phyloP scores from a whole-genome alignment of 2,113 vertebrate species.

The Todiramphus saurophagus region DNA sequence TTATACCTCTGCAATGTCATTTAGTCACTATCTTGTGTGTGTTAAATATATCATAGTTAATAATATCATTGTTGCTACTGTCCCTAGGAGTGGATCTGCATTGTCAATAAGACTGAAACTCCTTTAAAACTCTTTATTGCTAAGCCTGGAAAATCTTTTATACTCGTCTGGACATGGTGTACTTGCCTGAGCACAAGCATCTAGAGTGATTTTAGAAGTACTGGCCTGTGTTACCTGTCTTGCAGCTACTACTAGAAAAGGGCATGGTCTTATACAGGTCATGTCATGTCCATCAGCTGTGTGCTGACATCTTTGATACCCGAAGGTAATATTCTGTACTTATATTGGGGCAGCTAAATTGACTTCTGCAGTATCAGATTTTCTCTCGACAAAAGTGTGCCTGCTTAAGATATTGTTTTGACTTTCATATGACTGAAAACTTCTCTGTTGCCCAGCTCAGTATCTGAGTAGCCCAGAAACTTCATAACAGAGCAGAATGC shows the following conservation, averaged over 20 bases:
- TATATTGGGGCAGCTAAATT: background rate
- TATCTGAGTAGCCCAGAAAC: background rate
- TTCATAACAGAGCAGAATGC: background rate
- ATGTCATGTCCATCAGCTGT: background rate
- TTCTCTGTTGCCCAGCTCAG: too few relatives aligned
- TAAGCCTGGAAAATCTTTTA: background rate
- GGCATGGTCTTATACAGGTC: background rate
- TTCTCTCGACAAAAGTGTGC: background rate
- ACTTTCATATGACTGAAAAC: background rate
- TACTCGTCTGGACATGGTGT: background rate
- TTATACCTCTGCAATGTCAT: background rate
- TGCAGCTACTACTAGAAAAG: background rate
- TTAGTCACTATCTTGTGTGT: fast-evolving
- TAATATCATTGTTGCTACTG: background rate
- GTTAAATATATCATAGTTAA: background rate
- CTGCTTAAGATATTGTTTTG: background rate
- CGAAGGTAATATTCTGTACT: fast-evolving
- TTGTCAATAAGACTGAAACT: background rate
- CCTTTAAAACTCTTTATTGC: background rate
- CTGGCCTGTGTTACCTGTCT: background rate
- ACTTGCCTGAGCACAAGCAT: background rate
- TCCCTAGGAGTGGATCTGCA: too few relatives aligned
- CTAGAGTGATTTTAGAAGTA: background rate
- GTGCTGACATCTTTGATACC: fast-evolving
- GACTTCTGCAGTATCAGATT: background rate